phyloP scores from a whole-genome alignment of 2,797 vertebrate genomes.

The Myoxocephalus aenaeus region DNA sequence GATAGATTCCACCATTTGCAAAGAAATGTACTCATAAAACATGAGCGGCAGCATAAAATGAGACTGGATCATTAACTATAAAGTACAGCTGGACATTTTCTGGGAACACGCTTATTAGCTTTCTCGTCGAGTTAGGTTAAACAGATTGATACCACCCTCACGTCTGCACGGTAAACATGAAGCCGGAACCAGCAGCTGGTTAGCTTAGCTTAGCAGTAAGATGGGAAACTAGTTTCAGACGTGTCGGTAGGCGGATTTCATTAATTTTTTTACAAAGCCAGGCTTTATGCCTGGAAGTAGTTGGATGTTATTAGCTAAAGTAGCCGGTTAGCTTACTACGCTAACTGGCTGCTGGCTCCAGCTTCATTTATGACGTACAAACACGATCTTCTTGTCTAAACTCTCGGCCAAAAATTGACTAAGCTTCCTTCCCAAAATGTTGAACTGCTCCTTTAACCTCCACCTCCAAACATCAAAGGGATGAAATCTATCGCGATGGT shows the following conservation, averaged over 20 bases:
- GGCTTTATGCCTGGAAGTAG: too few relatives aligned
- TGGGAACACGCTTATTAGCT: constrained; percentile 5
- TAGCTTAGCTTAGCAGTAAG: constrained; percentile 14
- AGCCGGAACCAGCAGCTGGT: constrained; percentile 4
- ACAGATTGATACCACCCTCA: not conserved
- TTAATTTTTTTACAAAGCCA: not conserved
- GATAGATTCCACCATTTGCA: constrained; percentile 20
- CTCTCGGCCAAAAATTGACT: constrained; percentile 1
- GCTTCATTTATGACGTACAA: not conserved
- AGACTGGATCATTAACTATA: constrained; percentile 22
- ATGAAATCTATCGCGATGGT: constrained; percentile 34
- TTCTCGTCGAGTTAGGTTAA: not conserved
- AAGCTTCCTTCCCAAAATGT: constrained; percentile 14
- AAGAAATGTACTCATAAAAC: constrained; percentile 27
- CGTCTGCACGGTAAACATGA: not conserved
- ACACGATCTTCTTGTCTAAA: not conserved
- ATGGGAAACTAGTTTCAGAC: not conserved
- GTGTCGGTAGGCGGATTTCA: fast-evolving
- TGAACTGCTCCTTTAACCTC: constrained; percentile 9
- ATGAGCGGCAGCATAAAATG: constrained; percentile 30
- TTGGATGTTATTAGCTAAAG: too few relatives aligned
- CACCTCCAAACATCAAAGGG: constrained; percentile 24
- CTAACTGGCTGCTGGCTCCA: not conserved
- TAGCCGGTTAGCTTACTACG: not conserved
- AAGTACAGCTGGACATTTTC: constrained; percentile 26